Evolutionary conservation across 35 echinoderm and acorn worm species (phyloP).

Genomic region (Apostichopus japonicus): DNA sequence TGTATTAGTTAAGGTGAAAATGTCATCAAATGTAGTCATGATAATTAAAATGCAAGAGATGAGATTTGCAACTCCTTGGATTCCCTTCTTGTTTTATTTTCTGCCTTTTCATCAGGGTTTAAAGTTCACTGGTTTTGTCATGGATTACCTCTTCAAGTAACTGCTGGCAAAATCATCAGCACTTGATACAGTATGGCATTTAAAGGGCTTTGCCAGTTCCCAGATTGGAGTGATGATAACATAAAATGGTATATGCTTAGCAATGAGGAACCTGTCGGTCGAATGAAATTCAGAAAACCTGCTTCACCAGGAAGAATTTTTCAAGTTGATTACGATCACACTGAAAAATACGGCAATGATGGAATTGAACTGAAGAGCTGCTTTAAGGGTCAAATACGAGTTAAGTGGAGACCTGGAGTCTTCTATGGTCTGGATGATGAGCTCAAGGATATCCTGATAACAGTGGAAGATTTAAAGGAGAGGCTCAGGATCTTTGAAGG

Average conservation of each 20-base stretch:
- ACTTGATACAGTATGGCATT: neutral
- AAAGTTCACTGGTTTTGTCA: neutral
- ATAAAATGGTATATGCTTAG: neutral
- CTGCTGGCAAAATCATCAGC: neutral
- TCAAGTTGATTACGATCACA: neutral
- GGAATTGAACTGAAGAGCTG: neutral
- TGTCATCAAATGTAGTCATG: too few relatives aligned
- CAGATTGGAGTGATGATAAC: neutral
- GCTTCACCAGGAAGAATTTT: neutral
- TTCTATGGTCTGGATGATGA: conserved; percentile 25
- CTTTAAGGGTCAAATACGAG: neutral
- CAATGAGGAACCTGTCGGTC: neutral
- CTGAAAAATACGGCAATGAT: neutral
- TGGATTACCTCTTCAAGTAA: neutral
- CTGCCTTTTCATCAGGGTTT: too few relatives aligned
- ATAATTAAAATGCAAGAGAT: too few relatives aligned
- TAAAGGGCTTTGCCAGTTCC: neutral
- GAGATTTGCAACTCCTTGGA: too few relatives aligned
- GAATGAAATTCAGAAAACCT: neutral
- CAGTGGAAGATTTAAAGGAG: neutral
- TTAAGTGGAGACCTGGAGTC: neutral
- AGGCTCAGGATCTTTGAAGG: neutral
- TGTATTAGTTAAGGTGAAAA: too few relatives aligned
- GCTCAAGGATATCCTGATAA: neutral
- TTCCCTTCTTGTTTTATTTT: too few relatives aligned